Base-by-base conservation (phyloP, 53 echinoderm and acorn worm genomes). In the Echinarachnius parma region DNA sequence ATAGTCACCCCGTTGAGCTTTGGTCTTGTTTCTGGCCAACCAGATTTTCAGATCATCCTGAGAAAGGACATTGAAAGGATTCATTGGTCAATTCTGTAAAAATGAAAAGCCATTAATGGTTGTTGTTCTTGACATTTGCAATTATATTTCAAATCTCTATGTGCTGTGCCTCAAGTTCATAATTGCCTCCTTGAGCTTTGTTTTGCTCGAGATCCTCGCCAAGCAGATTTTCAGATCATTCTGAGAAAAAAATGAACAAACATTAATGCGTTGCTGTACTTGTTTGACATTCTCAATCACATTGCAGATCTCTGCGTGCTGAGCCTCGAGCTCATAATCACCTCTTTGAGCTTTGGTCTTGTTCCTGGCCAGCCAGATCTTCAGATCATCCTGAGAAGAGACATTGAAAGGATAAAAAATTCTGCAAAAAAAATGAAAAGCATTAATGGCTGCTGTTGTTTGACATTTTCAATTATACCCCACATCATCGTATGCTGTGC, bases 241-340 rank as follows among this genome's bases (percentile, higher is more conserved):
- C 74, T 68, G 24, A 16, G 34, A 18, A 20, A 60, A 16, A 62
- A n/a, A n/a, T n/a, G n/a, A 16, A 62, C 28, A 55, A 55, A 21
- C 19, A 50, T 50, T 50, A 23, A 11, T 50, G 45, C n/a, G n/a
- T n/a, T n/a, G n/a, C n/a, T n/a, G n/a, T n/a, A n/a, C n/a, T n/a
- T n/a, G n/a, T n/a, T 81, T 81, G 8, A 94, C 95, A 19, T 78
- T 83, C 57, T 84, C 62, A 4, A 94, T 66, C 10, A 81, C 86
- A 1, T 82, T 60, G 8, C 79, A 33, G 36, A 96, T 57, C 39
- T 80, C 62, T 7, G 82, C 58, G 19, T 90, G 85, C 28, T 86
- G 66, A 18, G 27, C 79, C 7, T 59, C 57, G 1, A 86, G 22
- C 2, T 68, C 76, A 22, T 70, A 61, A 8, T 61, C 71, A 20